Evolutionary conservation across 2,888 invertebrate genomes (phyloP), one percentile per base, ranked within the genome.

Genomic region (Aplocera efformata): DNA sequence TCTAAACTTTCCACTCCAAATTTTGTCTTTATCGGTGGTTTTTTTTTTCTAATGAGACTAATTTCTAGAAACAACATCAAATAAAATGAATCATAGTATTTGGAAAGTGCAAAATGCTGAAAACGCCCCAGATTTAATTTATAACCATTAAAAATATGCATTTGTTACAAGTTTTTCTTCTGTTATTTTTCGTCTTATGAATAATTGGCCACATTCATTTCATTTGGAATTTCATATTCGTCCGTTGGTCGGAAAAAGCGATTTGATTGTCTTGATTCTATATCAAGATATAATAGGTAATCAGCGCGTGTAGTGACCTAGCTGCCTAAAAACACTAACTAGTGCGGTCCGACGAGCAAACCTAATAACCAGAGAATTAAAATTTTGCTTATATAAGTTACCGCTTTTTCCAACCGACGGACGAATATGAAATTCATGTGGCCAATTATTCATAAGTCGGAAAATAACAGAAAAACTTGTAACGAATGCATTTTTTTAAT

Each of bases 341-440:
- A 5, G 10, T 22, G 29, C 29, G 42, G 50, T 56, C 53, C 56
- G 54, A 41, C 42, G 49, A 52, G 48, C 58, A 56, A 56, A 63
- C 57, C 58, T 66, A 64, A 66, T 66, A 67, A 56, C 60, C 43
- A 49, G 45, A 46, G 57, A 62, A 64, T 68, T 66, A 59, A 66
- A 61, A 56, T 39, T 50, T 59, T 49, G 50, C 49, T 45, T 41
- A 32, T 41, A 25, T 31, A 33, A 41, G 28, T 40, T 28, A 31
- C 41, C 36, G 30, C 39, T 39, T 52, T 45, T 31, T 36, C 35
- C 29, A 22, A 36, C 8, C 36, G 30, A 20, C 10, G 35, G 35
- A 32, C 37, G 42, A 43, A 49, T 34, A 35, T 42, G 29, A 48
- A 48, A 48, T 50, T 46, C 49, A 49, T 52, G 47, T 39, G 27